Evolutionary conservation across 1,140 invertebrate species (phyloP), one percentile per base, ranked within the genome.

Genomic region (Anthonomus grandis): DNA sequence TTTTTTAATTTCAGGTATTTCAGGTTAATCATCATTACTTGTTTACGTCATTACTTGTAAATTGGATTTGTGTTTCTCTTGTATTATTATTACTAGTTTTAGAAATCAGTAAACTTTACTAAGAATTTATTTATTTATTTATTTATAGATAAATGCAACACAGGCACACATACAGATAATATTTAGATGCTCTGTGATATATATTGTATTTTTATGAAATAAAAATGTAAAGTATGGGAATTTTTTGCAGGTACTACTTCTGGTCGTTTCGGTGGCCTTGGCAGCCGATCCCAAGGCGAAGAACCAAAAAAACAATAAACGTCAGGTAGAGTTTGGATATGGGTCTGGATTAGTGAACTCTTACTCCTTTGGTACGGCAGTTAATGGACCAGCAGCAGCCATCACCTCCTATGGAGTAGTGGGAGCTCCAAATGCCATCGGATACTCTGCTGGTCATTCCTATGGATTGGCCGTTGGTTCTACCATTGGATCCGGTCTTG

Each of bases 281-380:
- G 31, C 31, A 31, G 47, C 31, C 5, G 34, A 37, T 3, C 15
- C 21, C 0, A 4, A 36, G 24, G n/a, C 13, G 1, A 31, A 47
- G 15, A 13, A 38, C 36, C 10, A 25, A 27, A 53, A 53, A 22
- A 23, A 15, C 24, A 36, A 24, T 18, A 54, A 54, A 45, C 24
- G 51, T 22, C 21, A 8, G 41, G 41, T 13, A 19, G 44, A 39
- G 19, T 17, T 8, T 21, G 8, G 8, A 3, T 45, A 45, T 15
- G 44, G 23, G 8, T 47, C 41, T 5, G 46, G 46, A 1, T n/a
- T 48, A 12, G 46, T 48, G n/a, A 44, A 19, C 21, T 5, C 41
- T 9, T 44, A 44, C 41, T 44, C 41, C 3, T 3, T 34, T 34
- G 31, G 31, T 34, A 34, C 2, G 31, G 31, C 2, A n/a, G 31